These are phyloP conservation scores for Dasysyrphus albostriatus DNA, from an alignment of 2,888 invertebrate species.

Conservation along the genomic window DNA sequence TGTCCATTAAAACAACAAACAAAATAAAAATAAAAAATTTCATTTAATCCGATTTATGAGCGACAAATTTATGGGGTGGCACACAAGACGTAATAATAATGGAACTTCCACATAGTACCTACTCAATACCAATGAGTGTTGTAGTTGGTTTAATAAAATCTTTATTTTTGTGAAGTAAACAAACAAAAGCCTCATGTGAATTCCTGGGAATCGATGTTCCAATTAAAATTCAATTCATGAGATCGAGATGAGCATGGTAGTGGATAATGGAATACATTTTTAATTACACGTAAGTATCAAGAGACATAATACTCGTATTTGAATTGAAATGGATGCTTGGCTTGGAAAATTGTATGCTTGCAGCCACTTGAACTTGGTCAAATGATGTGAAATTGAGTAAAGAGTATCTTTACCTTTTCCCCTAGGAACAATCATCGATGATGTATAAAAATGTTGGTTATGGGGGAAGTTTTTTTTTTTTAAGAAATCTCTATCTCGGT, in stretches of 20 bases:
- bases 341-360: constrained; percentile 21
- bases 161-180: constrained; percentile 7
- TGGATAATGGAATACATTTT: constrained; percentile 50
- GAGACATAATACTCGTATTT: not conserved
- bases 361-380: constrained; percentile 28
- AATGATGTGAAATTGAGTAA: constrained; percentile 25
- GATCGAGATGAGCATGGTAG: not conserved
- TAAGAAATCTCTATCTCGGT: not conserved
- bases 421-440: not conserved
- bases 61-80: constrained; percentile 32
- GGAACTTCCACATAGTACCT: not conserved
- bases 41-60: constrained; percentile 55
- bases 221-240: constrained; percentile 56
- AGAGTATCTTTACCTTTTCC: constrained; percentile 16
- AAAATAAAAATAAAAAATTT: not conserved
- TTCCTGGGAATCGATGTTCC: constrained; percentile 40
- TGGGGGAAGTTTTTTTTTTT: not conserved
- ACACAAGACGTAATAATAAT: constrained; percentile 3
- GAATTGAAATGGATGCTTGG: not conserved
- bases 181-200: constrained; percentile 53
- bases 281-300: constrained; percentile 44
- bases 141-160: constrained; percentile 33
- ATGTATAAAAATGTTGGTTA: not conserved
- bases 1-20: not conserved
- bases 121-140: not conserved